Evolutionary conservation across 1,140 invertebrate genomes (phyloP).

Genomic region (Myzus persicae): DNA sequence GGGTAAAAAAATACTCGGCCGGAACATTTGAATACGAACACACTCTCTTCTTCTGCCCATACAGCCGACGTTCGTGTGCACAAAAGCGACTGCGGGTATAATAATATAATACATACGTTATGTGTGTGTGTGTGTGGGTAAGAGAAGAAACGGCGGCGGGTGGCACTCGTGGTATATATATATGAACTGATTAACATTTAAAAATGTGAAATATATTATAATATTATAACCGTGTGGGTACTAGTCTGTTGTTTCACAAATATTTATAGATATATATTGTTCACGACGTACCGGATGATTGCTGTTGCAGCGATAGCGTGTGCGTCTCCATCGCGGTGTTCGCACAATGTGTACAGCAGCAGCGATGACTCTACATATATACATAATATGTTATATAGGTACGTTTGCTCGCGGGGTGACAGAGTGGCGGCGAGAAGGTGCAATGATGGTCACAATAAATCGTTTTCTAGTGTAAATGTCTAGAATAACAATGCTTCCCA

Average conservation of each 20-base stretch:
- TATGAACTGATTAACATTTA: constrained; percentile 45
- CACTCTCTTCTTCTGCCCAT: constrained; percentile 20
- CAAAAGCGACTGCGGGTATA: constrained; percentile 12
- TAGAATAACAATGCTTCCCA: constrained; percentile 20
- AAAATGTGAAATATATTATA: not conserved
- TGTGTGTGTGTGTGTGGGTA: not conserved
- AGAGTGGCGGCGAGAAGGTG: not conserved
- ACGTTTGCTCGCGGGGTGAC: not conserved
- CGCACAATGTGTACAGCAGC: not conserved
- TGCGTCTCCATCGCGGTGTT: not conserved
- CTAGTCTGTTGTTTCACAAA: constrained; percentile 45
- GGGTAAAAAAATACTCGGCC: not conserved
- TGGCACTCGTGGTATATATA: not conserved
- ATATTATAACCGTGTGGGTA: not conserved
- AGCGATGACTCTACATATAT: not conserved
- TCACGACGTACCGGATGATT: not conserved
- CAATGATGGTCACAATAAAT: constrained; percentile 22
- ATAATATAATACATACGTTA: not conserved
- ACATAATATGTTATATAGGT: not conserved
- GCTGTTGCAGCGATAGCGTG: not conserved
- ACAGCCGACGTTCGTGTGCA: not conserved
- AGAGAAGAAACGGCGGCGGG: not conserved
- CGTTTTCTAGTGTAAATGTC: constrained; percentile 35
- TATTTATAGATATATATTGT: constrained; percentile 41
- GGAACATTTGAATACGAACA: constrained; percentile 49